phyloP scores from a whole-genome alignment of 2,113 vertebrate species.

The Pyxicephalus adspersus region DNA sequence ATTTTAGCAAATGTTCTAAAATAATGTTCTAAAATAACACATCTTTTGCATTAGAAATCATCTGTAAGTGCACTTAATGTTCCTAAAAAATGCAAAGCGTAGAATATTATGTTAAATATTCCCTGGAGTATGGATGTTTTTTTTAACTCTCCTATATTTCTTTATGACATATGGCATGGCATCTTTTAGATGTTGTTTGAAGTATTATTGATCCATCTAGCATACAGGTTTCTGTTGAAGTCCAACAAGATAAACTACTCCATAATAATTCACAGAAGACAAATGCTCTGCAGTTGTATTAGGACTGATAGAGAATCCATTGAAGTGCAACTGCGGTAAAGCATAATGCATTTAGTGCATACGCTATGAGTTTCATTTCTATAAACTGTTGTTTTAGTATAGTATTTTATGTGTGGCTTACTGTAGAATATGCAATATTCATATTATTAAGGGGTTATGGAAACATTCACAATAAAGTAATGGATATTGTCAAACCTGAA shows the following conservation, averaged over 20 bases:
- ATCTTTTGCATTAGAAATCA: too few species aligned
- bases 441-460: not conserved
- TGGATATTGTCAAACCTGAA: not conserved
- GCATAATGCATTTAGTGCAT: not conserved
- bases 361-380: not conserved
- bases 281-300: not conserved
- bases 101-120: not conserved
- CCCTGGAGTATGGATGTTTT: not conserved
- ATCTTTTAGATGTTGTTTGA: constrained; percentile 5
- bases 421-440: not conserved
- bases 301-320: not conserved
- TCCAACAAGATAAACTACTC: not conserved
- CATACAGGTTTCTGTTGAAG: not conserved
- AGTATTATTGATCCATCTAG: not conserved
- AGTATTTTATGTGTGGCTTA: not conserved
- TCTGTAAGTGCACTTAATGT: too few species aligned
- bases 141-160: not conserved
- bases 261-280: constrained; percentile 14
- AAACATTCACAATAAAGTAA: not conserved
- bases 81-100: too few species aligned
- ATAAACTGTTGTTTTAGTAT: not conserved
- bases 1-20: too few species aligned
- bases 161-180: constrained; percentile 7
- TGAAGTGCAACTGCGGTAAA: not conserved
- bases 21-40: too few species aligned